Evolutionary conservation across 2,797 vertebrate species (phyloP), one percentile per base, ranked within the genome.

Genomic region (Harpagifer antarcticus): DNA sequence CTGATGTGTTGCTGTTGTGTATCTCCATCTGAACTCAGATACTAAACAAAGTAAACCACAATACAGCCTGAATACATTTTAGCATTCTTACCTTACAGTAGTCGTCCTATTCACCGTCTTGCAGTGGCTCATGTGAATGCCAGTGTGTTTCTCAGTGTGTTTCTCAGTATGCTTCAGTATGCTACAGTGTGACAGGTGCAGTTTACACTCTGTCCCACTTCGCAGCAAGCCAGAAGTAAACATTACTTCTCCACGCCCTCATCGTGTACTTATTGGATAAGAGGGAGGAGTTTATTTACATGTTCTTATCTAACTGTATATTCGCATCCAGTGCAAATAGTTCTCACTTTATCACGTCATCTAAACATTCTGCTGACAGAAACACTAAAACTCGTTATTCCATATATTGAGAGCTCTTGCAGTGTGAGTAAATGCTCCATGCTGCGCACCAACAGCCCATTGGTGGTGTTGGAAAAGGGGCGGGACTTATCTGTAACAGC

Each of bases 181-280:
- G 72, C 23, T n/a, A 69, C 31, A 9, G 27, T 52, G 75, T 66
- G 79, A 86, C 83, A 88, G 81, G 73, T 86, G 85, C 75, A 76
- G 61, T 54, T 56, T 72, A 81, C 87, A 74, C 85, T 76, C 61
- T 92, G 91, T 82, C 92, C 90, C 87, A 92, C 81, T 94, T 94
- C 74, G 61, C 45, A 3, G 40, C 72, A 47, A 19, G 72, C 49
- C 49, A 57, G 68, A 93, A 55, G 81, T 93, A 93, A 94, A 93
- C 93, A 92, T 69, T 78, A 80, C 77, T 45, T 58, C 10, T 58
- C 71, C 88, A 85, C 86, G 86, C 89, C 89, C 83, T 23, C 55
- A 3, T 5, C 19, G 8, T 17, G 13, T 47, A 33, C 66, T 88
- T 6, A 92, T 90, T 92, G 91, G 92, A 82, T 72, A 64, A 47